phyloP scores from a whole-genome alignment of 2,113 vertebrate species.

The Callospermophilus lateralis region DNA sequence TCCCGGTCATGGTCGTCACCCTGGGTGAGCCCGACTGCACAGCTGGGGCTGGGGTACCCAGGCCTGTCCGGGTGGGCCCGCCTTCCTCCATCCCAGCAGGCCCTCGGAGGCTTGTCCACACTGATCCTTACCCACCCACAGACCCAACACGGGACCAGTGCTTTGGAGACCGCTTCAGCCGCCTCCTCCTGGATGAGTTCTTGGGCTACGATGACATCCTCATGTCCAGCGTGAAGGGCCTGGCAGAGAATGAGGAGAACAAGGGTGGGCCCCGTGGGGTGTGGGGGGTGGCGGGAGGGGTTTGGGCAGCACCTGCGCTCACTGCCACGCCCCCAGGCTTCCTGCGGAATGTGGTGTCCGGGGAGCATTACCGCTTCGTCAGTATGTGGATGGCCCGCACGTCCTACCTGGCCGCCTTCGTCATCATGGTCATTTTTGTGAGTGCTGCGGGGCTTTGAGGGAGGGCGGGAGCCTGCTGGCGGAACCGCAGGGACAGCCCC shows the following conservation, averaged over 20 bases:
- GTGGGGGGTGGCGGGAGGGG: accelerated
- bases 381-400: conserved; percentile 99
- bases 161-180: conserved; percentile 98
- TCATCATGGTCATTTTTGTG: conserved; percentile 99
- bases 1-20: conserved; percentile 99
- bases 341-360: conserved; percentile 97
- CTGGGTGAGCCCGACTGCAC: conserved; percentile 90
- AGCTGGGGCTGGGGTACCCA: accelerated
- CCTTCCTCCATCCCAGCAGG: too few species aligned
- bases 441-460: conserved; percentile 77
- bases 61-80: too few species aligned
- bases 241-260: conserved; percentile 98
- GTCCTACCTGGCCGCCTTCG: conserved; percentile 96
- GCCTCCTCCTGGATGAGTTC: conserved; percentile 96
- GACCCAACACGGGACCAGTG: conserved; percentile 97
- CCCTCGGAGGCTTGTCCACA: too few species aligned
- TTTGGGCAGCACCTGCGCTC: accelerated
- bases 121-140: not conserved
- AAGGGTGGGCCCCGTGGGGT: conserved; percentile 89
- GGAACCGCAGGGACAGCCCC: too few species aligned
- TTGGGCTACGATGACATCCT: conserved; percentile 98
- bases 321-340: conserved; percentile 89
- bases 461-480: too few species aligned
- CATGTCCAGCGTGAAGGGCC: conserved; percentile 99
- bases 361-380: conserved; percentile 98